Evolutionary conservation across 2,888 invertebrate genomes (phyloP).

Genomic region (Chesias legatella): DNA sequence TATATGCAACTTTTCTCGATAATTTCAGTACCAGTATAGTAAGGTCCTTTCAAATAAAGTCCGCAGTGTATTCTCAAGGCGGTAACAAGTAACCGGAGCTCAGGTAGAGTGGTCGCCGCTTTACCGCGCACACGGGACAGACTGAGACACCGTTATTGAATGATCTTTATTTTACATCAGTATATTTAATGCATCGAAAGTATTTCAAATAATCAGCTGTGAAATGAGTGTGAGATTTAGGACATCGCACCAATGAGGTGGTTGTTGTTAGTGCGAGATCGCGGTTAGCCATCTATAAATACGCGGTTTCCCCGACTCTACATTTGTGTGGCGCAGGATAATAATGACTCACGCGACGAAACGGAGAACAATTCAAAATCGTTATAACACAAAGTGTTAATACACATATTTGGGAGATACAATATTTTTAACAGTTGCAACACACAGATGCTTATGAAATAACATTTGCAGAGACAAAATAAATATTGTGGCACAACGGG

Average conservation of each 20-base stretch:
- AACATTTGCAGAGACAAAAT: too few species aligned
- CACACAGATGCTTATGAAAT: too few species aligned
- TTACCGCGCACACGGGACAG: neutral
- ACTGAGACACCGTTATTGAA: neutral
- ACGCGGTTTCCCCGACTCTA: slow-evolving; percentile 64
- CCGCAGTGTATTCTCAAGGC: neutral
- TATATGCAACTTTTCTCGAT: slow-evolving; percentile 32
- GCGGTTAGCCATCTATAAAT: slow-evolving; percentile 70
- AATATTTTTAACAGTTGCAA: too few species aligned
- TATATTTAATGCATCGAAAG: too few species aligned
- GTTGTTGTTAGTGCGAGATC: slow-evolving; percentile 37
- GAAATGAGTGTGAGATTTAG: too few species aligned
- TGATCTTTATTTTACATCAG: too few species aligned
- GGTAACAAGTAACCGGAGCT: slow-evolving; percentile 1
- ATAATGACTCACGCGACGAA: slow-evolving; percentile 68
- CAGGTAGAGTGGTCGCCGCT: slow-evolving; percentile 3
- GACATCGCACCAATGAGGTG: slow-evolving; percentile 8
- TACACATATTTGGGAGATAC: slow-evolving; percentile 37
- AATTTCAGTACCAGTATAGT: slow-evolving; percentile 21
- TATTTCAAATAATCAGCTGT: too few species aligned
- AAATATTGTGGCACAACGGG: too few species aligned
- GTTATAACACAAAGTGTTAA: slow-evolving; percentile 44
- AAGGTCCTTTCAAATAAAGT: slow-evolving; percentile 24
- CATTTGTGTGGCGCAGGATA: slow-evolving; percentile 66
- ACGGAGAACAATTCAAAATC: slow-evolving; percentile 44